Evolutionary conservation across 2,113 vertebrate genomes (phyloP), one percentile per base, ranked within the genome.

Genomic region (Heterocephalus glaber): DNA sequence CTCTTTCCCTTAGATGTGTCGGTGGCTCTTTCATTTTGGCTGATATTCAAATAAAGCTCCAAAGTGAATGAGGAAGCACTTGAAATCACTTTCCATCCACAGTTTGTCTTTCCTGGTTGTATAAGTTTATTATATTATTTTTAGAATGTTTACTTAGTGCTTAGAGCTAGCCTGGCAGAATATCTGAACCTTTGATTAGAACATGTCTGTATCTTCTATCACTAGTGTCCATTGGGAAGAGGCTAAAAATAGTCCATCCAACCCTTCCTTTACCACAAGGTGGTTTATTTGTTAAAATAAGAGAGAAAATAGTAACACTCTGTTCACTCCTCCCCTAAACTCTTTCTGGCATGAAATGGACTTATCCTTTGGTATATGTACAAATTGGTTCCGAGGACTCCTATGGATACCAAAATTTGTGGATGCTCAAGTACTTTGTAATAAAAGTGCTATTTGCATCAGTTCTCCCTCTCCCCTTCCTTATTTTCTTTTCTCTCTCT

Each of bases 131-230:
- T 84, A 83, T 30, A 89, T 93, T 96, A 93, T 95, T 94, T 96
- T 97, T 94, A 87, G 96, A 96, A 44, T 87, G 93, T 95, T 96
- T 92, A 89, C 92, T 94, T 89, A 86, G 81, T 38, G 82, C 26
- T 54, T 30, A 70, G 84, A 80, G 68, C 74, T 86, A 89, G 76
- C 14, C 0, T 5, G 63, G 61, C 44, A 49, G 74, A 84, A 38
- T 20, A 88, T 17, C 72, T 28, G 86, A 44, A 88, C 65, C 86
- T 97, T 94, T 90, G 76, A 86, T 92, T 44, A 86, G 82, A 80
- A 56, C 44, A 12, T 24, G 16, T 86, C 66, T 56, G 41, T 56
- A 89, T 84, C 80, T 95, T 95, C 95, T 54, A 30, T 95, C 83
- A 56, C 20, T 12, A 22, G 54, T 22, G 47, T 14, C 22, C 38